Evolutionary conservation across 2,888 invertebrate genomes (phyloP).

Genomic region (Gymnoscelis rufifasciata): DNA sequence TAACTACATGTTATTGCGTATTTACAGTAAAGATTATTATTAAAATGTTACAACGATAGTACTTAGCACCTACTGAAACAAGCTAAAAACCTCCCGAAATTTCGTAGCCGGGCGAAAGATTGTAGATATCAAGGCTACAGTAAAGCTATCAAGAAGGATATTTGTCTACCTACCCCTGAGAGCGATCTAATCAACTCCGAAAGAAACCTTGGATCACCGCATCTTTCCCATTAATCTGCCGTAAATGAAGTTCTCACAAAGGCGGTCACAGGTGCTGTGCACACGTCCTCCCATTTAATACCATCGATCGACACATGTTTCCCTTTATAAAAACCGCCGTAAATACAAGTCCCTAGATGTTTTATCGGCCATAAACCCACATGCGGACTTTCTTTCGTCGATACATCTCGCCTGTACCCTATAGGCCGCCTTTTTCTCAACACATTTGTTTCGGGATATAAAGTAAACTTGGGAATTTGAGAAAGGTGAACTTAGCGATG

Average conservation of each 20-base stretch:
- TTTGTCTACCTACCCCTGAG: background rate
- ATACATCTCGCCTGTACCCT: conserved; percentile 59
- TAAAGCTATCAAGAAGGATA: conserved; percentile 1
- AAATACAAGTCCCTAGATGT: conserved; percentile 66
- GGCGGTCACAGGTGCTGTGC: conserved; percentile 43
- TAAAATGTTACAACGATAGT: too few species aligned
- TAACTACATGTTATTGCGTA: too few species aligned
- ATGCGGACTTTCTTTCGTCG: conserved; percentile 54
- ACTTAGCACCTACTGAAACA: too few species aligned
- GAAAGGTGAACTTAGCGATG: conserved; percentile 14
- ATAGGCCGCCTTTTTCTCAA: conserved; percentile 29
- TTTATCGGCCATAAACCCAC: conserved; percentile 71
- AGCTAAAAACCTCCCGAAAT: too few species aligned
- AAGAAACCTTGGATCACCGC: conserved; percentile 5
- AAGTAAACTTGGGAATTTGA: conserved; percentile 28
- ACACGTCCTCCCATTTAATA: conserved; percentile 51
- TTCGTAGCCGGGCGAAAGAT: too few species aligned
- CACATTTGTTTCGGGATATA: conserved; percentile 29
- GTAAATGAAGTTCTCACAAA: conserved; percentile 20
- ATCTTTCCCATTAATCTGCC: conserved; percentile 11
- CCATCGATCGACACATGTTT: conserved; percentile 52
- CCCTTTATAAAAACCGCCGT: conserved; percentile 56
- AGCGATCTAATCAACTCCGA: conserved; percentile 14
- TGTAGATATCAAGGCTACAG: conserved; percentile 1
- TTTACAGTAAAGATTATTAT: too few species aligned